These are phyloP conservation scores for Arctia plantaginis DNA, from an alignment of 2,888 invertebrate genomes.

Conservation along the genomic window DNA sequence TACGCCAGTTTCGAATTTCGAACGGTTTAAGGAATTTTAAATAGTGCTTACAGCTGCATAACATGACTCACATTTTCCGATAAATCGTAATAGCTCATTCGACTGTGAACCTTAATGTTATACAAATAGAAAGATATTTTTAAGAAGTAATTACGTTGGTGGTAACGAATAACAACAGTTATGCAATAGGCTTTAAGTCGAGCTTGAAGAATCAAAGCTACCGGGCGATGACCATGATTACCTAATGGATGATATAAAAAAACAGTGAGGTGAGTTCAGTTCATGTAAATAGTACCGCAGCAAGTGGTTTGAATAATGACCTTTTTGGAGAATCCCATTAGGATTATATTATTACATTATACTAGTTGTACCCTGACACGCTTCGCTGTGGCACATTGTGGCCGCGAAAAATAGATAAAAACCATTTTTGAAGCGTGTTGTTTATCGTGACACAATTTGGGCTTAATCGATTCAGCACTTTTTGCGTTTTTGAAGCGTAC, in stretches of 20 bases:
- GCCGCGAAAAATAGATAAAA: too few relatives aligned
- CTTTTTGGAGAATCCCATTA: conserved; percentile 20
- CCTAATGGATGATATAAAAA: conserved; percentile 52
- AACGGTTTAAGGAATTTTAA: conserved; percentile 62
- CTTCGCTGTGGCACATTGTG: too few relatives aligned
- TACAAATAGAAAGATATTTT: conserved; percentile 10
- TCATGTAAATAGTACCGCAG: conserved; percentile 23
- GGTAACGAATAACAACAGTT: conserved; percentile 40
- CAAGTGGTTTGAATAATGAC: conserved; percentile 19
- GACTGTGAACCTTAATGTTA: conserved; percentile 32
- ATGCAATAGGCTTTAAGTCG: conserved; percentile 32
- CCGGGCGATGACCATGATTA: conserved; percentile 61
- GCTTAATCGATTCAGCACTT: too few relatives aligned
- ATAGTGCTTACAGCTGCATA: conserved; percentile 44
- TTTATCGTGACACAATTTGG: too few relatives aligned
- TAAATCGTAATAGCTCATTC: conserved; percentile 13
- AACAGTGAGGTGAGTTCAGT: conserved; percentile 24
- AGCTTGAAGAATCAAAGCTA: conserved; percentile 50
- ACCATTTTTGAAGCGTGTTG: too few relatives aligned
- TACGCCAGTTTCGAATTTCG: conserved; percentile 63
- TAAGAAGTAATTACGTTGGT: conserved; percentile 16
- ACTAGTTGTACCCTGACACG: too few relatives aligned
- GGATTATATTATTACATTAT: conserved; percentile 2
- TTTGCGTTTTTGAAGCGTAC: too few relatives aligned
- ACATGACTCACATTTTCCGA: conserved; percentile 52